A percentile compares a stretch with the other conserved stretches of the same genome.
phyloP scores from a whole-genome alignment of 2,888 invertebrate genomes.

The Atethmia centrago region DNA sequence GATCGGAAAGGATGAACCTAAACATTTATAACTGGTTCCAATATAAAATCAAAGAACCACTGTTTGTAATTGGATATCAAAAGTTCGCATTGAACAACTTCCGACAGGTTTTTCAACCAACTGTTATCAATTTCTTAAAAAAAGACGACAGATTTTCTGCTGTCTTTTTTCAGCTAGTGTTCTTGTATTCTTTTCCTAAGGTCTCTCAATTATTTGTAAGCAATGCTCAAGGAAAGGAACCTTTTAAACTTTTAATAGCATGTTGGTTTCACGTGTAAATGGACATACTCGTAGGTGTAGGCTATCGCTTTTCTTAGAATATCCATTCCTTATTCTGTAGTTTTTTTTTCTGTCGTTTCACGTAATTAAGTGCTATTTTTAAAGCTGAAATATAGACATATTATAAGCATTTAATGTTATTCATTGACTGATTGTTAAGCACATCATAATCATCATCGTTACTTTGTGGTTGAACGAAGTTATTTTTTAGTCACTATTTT shows the following conservation, averaged over 20 bases:
- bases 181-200: conserved; percentile 39
- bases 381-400: conserved; percentile 78
- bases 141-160: conserved; percentile 28
- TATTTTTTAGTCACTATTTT: conserved; percentile 70
- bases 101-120: conserved; percentile 37
- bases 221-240: conserved; percentile 80
- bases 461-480: conserved; percentile 72
- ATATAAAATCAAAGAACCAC: conserved; percentile 38
- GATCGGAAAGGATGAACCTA: conserved; percentile 28
- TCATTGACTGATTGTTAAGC: conserved; percentile 84
- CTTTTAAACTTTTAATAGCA: conserved; percentile 88
- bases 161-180: conserved; percentile 25
- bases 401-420: conserved; percentile 83
- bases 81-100: conserved; percentile 39
- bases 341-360: conserved; percentile 73
- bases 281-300: conserved; percentile 70
- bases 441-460: conserved; percentile 74
- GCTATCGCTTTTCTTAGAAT: conserved; percentile 74
- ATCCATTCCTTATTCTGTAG: conserved; percentile 87
- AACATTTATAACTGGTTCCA: conserved; percentile 37
- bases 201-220: conserved; percentile 65
- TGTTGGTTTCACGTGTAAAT: conserved; percentile 74
- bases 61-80: conserved; percentile 46
- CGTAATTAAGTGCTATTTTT: conserved; percentile 76
- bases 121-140: conserved; percentile 24